Conservation (phyloP, 2,888 invertebrate species). For the Schizotus pectinicornis region DNA sequence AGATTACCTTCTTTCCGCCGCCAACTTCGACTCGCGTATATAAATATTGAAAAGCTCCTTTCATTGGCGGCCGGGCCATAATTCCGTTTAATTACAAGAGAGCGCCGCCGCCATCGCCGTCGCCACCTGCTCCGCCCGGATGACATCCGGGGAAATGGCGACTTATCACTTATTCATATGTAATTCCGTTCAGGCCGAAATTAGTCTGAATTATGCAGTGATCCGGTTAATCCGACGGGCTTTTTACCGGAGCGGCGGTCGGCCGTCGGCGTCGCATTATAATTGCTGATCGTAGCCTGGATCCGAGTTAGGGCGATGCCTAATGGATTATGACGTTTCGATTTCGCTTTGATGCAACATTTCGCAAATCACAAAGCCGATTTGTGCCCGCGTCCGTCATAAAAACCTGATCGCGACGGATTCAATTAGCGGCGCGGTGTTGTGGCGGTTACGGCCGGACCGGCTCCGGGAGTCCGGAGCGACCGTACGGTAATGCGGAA, state of each 20-base stretch:
- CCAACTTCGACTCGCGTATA: conserved; percentile 19
- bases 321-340: conserved; percentile 22
- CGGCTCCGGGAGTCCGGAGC: conserved; percentile 2
- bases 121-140: conserved; percentile 15
- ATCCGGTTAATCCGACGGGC: conserved; percentile 44
- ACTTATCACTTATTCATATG: conserved; percentile 53
- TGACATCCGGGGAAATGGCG: conserved; percentile 47
- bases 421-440: conserved; percentile 18
- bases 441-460: background rate
- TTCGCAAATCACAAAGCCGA: background rate
- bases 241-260: conserved; percentile 28
- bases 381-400: background rate
- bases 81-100: conserved; percentile 36
- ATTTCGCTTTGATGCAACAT: conserved; percentile 19
- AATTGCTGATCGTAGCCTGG: conserved; percentile 20
- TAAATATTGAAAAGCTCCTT: conserved; percentile 29
- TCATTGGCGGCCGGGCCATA: conserved; percentile 24
- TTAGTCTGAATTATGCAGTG: conserved; percentile 53
- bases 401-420: conserved; percentile 12
- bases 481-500: background rate
- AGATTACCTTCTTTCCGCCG: conserved; percentile 19
- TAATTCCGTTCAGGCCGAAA: conserved; percentile 53
- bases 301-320: conserved; percentile 9
- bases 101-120: conserved; percentile 19
- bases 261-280: background rate